Base-by-base conservation (phyloP, 2,888 invertebrate species). In the Drosophila cracens region DNA sequence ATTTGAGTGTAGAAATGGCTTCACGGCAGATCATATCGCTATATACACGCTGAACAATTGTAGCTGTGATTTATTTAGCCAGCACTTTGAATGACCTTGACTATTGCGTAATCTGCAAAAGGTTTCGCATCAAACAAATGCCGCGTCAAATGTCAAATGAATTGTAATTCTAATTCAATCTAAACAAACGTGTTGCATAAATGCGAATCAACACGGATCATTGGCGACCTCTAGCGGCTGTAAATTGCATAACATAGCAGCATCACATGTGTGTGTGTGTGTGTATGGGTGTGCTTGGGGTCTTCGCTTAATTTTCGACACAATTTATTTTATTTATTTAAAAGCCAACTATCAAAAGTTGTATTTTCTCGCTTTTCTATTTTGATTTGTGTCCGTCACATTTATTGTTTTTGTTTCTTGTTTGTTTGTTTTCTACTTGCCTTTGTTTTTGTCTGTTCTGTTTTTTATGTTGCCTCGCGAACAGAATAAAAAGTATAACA, bases 291-390 rank as follows among this genome's bases (percentile, higher is more conserved):
- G 36, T 48, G 33, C 33, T 33, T 31, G 57, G 53, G 54, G 27
- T 34, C 48, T 52, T 51, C 40, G 64, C 66, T 74, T 72, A 58
- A 75, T 46, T 71, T 75, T 71, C 53, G 29, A 70, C 33, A 76
- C 70, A 76, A 70, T 87, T 85, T 80, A 83, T 80, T 85, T 85
- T 80, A 66, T 75, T 75, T 81, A 70, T 77, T 68, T 62, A 66
- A 65, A 65, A 57, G 40, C 18, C 54, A 51, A 72, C 48, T 34
- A 72, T 62, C 52, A 73, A 71, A 62, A n/a, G 11, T 38, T 34
- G n/a, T 34, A 51, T 36, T 36, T 40, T 70, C 29, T 27, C 11
- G 34, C 27, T 36, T 43, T 56, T 51, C 4, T 43, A 21, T 29
- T 54, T 71, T 40, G 36, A 29, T 18, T 58, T 31, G 43, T 58